phyloP scores from a whole-genome alignment of 2,113 vertebrate species.

The Ginglymostoma cirratum region DNA sequence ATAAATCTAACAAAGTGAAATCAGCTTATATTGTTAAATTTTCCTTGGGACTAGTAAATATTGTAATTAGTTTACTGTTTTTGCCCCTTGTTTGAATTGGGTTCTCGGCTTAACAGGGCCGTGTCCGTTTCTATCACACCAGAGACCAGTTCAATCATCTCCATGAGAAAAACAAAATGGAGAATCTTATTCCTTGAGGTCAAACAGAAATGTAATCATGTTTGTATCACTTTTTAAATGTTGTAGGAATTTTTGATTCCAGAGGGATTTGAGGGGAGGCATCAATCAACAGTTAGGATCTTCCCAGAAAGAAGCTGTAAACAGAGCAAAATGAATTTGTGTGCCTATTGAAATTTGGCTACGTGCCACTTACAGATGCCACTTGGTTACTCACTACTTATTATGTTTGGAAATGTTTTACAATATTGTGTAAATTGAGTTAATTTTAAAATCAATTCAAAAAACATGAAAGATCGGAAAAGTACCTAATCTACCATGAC shows the following conservation, averaged over 20 bases:
- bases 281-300: no score
- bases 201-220: not conserved
- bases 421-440: not conserved
- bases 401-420: not conserved
- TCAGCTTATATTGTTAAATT: not conserved
- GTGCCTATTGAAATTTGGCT: not conserved
- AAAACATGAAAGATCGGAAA: not conserved
- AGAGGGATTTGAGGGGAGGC: not conserved
- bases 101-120: not conserved
- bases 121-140: not conserved
- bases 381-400: not conserved
- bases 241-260: not conserved
- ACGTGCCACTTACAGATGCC: not conserved
- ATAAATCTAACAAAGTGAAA: not conserved
- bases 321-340: not conserved
- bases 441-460: not conserved
- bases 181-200: not conserved
- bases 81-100: not conserved
- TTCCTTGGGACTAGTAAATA: not conserved
- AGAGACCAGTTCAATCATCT: not conserved
- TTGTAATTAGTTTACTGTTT: not conserved
- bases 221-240: not conserved
- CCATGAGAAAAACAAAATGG: not conserved
- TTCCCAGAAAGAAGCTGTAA: not conserved
- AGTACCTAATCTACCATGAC: not conserved